Evolutionary conservation across 2,888 invertebrate species (phyloP).

Genomic region (Andricus curvator): DNA sequence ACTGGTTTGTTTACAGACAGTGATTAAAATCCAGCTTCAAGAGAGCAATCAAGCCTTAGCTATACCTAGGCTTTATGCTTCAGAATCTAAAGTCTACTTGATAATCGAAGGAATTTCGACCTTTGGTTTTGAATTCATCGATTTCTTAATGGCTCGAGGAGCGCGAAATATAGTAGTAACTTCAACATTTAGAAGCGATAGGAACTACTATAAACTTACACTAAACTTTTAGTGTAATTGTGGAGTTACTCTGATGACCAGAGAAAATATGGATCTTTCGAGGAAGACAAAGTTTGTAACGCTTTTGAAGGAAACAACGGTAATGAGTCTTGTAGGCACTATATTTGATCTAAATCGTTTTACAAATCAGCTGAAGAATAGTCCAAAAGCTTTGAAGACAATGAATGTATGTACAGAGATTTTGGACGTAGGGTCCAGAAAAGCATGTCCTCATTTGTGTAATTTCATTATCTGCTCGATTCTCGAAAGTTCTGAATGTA

Average conservation of each 20-base stretch:
- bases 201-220: constrained; percentile 45
- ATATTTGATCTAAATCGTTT: constrained; percentile 52
- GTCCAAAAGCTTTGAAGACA: not conserved
- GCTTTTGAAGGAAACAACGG: constrained; percentile 49
- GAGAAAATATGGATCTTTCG: constrained; percentile 42
- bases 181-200: constrained; percentile 35
- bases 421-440: constrained; percentile 51
- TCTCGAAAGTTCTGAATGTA: too few species aligned
- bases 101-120: constrained; percentile 89
- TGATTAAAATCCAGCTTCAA: constrained; percentile 60
- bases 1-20: constrained; percentile 46
- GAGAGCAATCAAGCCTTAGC: constrained; percentile 63
- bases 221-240: constrained; percentile 48
- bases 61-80: constrained; percentile 78
- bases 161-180: constrained; percentile 51
- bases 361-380: not conserved
- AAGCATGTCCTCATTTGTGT: constrained; percentile 34
- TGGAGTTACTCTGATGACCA: constrained; percentile 44
- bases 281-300: constrained; percentile 44
- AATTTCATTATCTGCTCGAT: constrained; percentile 49
- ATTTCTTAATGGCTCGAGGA: constrained; percentile 53
- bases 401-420: constrained; percentile 40
- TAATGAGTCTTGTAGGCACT: constrained; percentile 48
- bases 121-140: constrained; percentile 53
- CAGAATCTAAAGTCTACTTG: constrained; percentile 80